Base-by-base conservation (phyloP, 2,888 invertebrate genomes). In the Calameuta pallipes region DNA sequence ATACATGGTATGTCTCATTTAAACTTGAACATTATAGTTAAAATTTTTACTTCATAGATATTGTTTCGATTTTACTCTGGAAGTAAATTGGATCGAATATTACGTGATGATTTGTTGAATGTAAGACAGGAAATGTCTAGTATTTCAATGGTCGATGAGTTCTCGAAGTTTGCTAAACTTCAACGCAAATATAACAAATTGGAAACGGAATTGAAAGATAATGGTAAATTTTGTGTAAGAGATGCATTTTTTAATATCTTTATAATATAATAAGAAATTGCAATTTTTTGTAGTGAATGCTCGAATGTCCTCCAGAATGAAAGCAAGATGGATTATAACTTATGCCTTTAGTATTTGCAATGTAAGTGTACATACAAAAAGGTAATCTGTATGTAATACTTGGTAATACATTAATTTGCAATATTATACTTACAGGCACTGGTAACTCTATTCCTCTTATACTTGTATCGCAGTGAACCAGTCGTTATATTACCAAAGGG, bases 141-240 rank as follows among this genome's bases (percentile, higher is more conserved):
- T 31, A 87, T 91, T 78, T 91, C 91, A 13, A 90, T 92, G 83
- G 88, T 91, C 1, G 90, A 92, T 84, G 92, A 92, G 81, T 92
- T 92, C 87, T 86, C 92, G 13, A 92, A 88, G 78, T 90, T 91
- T 82, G 91, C 92, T 11, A 91, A 89, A 83, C 86, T 92, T 30
- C 90, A 91, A 81, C 84, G 92, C 78, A 90, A 85, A 80, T 89
- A 87, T 76, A 90, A 86, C 69, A 89, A 90, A 83, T 68, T 92
- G 3, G 87, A 90, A 76, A 84, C 79, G 73, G 84, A 88, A 78
- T 81, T 90, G 11, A 89, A 88, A 81, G 82, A 84, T 69, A 88
- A 88, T 84, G 85, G 92, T 92, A 85, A 78, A 80, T 79, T 69
- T 56, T 73, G 34, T 73, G 68, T 37, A 12, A 56, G 36, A 36